Evolutionary conservation across 2,888 invertebrate genomes (phyloP), one percentile per base, ranked within the genome.

Genomic region (Saturnia pavonia): DNA sequence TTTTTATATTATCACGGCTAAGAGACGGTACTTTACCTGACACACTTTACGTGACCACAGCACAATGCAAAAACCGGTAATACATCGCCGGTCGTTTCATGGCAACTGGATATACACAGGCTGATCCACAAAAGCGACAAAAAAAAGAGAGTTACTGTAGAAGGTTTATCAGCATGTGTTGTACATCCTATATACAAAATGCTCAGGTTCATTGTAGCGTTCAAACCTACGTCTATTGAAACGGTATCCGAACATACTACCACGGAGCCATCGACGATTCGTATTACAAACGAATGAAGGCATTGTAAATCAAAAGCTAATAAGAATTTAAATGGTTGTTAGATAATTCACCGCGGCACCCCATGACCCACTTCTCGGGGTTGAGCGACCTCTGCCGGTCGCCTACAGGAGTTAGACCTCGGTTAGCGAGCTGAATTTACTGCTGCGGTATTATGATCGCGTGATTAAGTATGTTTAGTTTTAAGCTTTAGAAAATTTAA

Each of bases 391-490:
- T 25, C 40, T n/a, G 65, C 19, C 65, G 65, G n/a, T 65, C 40
- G 65, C 57, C 14, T 27, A 25, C 57, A 27, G 57, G 40, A 65
- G 65, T 40, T 12, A 65, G 65, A 65, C 65, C 65, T 65, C 65
- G 57, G 57, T 27, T 60, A 60, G 40, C 65, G 3, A n/a, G 65
- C 65, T 65, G 12, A 60, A 60, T 65, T 40, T 65, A 65, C 65
- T n/a, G 34, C 40, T 16, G 65, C 65, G 65, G 65, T n/a, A 40
- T 65, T 40, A 65, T n/a, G 40, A 65, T 65, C 65, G 65, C 65
- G 65, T 65, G 65, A 19, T 60, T 60, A 60, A 40, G 40, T 65
- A 7, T 40, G n/a, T 40, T 34, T 40, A n/a, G 6, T 40, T 19
- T 40, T 1, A 34, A 40, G 54, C n/a, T 40, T 40, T 40, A n/a